Evolutionary conservation across 64 coral and sea anemone species (phyloP), one percentile per base, ranked within the genome.

Genomic region (Pocillopora verrucosa): DNA sequence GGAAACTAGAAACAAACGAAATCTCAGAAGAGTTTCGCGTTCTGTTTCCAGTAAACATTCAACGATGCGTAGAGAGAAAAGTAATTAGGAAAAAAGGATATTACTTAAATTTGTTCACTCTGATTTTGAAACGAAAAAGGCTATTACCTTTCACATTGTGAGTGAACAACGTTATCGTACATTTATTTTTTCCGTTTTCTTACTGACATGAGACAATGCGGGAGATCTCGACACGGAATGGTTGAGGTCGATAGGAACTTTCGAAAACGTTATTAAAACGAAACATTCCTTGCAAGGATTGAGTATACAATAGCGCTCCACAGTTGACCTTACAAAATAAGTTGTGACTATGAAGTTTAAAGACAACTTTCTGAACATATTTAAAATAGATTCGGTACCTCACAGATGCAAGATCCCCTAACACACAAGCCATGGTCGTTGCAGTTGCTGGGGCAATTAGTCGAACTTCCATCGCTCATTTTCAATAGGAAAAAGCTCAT

Each of bases 391-490:
- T 70, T 70, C 4, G 2, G 65, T 85, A 92, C 90, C 84, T 92
- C 90, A 74, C 90, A 92, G 80, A 92, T 51, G 73, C 90, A 92
- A 51, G 60, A 57, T 5, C 90, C 90, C 1, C 74, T 76, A 10
- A 92, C 84, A 61, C 90, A 92, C 36, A 75, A 65, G 25, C 90
- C 90, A 87, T 77, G 84, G 75, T 74, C 90, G 41, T 77, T 92
- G 51, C 90, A 92, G 57, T 87, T 65, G 5, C 90, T 86, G 36
- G 90, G 83, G 51, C 90, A 92, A 22, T 45, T 37, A 6, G n/a
- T 15, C 9, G 76, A 34, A 16, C 56, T 80, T n/a, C 26, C 83
- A 61, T 72, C 90, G 13, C 11, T 87, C 90, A 92, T 92, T 45
- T 87, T 92, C n/a, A 92, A 11, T 11, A 85, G 22, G 24, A 69